Conservation (phyloP, 2,888 invertebrate species). For the Andrena haemorrhoa region DNA sequence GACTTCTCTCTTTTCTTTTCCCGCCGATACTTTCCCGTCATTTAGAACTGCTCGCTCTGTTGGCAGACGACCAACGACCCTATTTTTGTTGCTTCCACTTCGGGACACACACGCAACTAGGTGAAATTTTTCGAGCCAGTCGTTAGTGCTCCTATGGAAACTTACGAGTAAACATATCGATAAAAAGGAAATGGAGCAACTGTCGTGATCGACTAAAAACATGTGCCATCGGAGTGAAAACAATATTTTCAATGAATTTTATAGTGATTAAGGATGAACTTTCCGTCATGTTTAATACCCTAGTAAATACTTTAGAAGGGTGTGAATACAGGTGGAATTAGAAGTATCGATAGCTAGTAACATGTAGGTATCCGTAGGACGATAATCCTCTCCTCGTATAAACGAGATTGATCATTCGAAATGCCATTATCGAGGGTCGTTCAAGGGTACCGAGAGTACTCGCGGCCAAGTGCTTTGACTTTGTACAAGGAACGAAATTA, state of each 20-base stretch:
- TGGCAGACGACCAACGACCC: constrained; percentile 18
- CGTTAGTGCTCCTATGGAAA: neutral
- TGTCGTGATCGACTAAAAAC: neutral
- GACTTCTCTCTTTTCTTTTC: constrained; percentile 21
- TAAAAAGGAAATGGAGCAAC: neutral
- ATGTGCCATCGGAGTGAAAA: neutral
- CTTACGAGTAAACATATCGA: neutral
- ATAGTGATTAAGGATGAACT: neutral
- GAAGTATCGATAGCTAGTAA: neutral
- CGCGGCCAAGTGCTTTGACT: neutral
- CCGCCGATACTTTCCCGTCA: constrained; percentile 42
- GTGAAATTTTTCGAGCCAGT: neutral
- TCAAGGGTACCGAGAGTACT: neutral
- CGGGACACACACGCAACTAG: neutral
- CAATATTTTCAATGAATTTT: too few species aligned
- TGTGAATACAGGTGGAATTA: too few species aligned
- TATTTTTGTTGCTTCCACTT: constrained; percentile 25
- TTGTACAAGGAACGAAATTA: constrained; percentile 15
- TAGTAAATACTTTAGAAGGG: neutral
- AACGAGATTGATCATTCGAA: neutral
- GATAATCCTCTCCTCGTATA: neutral
- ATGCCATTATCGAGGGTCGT: neutral
- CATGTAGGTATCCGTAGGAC: neutral
- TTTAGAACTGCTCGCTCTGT: constrained; percentile 15
- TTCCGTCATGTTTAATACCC: neutral